Conservation (phyloP, 2,888 invertebrate genomes). For the Noctuana brunneofusca region DNA sequence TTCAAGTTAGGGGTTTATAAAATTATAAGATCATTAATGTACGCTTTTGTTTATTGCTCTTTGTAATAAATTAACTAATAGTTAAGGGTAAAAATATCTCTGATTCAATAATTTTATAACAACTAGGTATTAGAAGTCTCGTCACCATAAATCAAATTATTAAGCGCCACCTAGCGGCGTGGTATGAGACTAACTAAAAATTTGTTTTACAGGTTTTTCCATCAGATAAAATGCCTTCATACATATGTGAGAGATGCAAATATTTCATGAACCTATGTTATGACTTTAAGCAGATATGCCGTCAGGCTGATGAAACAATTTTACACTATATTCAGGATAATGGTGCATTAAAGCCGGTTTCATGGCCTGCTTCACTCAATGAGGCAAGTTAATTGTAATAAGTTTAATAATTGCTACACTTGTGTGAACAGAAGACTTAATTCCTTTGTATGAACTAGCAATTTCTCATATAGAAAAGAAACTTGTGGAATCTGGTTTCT, state of each 20-base stretch:
- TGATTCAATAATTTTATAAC: not conserved
- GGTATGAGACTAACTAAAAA: not conserved
- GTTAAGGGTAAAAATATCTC: not conserved
- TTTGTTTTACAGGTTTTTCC: conserved; percentile 76
- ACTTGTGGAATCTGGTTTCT: no score
- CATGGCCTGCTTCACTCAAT: conserved; percentile 62
- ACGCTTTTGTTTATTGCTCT: not conserved
- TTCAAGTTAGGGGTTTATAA: conserved; percentile 14
- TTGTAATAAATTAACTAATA: not conserved
- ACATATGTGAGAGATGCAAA: conserved; percentile 87
- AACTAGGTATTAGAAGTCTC: no score
- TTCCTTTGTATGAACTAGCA: no score
- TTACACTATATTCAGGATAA: conserved; percentile 87
- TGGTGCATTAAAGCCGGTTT: conserved; percentile 77
- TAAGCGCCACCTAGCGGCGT: conserved; percentile 44
- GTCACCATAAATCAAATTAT: not conserved
- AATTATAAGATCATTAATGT: no score
- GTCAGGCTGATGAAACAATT: conserved; percentile 87
- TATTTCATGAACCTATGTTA: conserved; percentile 87
- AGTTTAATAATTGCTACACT: no score
- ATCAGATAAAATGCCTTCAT: conserved; percentile 89
- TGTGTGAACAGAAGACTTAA: no score
- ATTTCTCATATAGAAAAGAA: no score
- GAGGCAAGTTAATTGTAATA: conserved; percentile 14
- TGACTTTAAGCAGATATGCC: conserved; percentile 89